Evolutionary conservation across 2,113 vertebrate species (phyloP).

Genomic region (Gorsachius goisagi): DNA sequence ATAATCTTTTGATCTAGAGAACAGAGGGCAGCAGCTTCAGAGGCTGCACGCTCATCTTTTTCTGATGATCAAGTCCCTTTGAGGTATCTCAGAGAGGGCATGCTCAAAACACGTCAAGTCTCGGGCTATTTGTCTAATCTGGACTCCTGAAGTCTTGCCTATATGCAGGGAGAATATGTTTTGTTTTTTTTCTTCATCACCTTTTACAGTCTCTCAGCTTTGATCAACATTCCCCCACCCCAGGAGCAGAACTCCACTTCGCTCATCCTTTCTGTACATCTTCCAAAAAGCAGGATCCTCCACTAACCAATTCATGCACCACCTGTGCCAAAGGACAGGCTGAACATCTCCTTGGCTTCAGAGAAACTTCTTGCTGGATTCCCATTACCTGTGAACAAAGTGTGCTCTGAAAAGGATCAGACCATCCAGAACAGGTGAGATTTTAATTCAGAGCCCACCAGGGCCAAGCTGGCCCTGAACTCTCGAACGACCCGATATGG

Average conservation of each 20-base stretch:
- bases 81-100: background rate
- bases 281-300: background rate
- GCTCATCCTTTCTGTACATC: background rate
- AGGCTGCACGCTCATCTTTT: background rate
- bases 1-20: constrained; percentile 43
- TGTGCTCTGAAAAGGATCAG: background rate
- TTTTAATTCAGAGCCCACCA: background rate
- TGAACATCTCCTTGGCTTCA: background rate
- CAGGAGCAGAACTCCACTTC: background rate
- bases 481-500: background rate
- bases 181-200: background rate
- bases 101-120: background rate
- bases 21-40: constrained; percentile 27
- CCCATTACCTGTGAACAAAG: rapidly evolving
- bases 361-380: background rate
- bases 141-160: background rate
- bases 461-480: background rate
- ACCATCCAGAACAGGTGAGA: background rate
- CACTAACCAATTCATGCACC: background rate
- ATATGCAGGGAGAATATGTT: background rate
- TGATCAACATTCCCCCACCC: background rate
- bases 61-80: constrained; percentile 14
- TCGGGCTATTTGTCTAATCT: background rate
- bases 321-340: background rate
- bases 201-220: background rate